Evolutionary conservation across 2,888 invertebrate genomes (phyloP).

Genomic region (Caenorhabditis macrosperma): DNA sequence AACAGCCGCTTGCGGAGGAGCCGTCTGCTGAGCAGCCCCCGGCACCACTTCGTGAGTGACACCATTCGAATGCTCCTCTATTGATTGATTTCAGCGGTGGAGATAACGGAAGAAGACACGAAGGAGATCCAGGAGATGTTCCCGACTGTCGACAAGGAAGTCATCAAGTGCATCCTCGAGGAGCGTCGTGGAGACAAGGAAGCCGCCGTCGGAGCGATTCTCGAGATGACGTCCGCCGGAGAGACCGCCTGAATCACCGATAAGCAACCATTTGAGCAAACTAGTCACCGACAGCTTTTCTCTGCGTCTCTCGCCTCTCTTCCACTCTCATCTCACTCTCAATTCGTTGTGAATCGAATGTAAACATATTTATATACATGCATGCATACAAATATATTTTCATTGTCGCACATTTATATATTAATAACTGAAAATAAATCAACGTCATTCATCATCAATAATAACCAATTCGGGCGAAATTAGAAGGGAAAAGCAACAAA

Average conservation of each 20-base stretch:
- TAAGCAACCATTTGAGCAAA: background rate
- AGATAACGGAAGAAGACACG: constrained; percentile 81
- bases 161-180: constrained; percentile 82
- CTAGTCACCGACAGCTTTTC: constrained; percentile 30
- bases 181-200: constrained; percentile 86
- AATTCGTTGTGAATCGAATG: background rate
- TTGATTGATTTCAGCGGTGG: constrained; percentile 40
- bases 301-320: constrained; percentile 12
- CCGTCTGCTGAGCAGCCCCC: constrained; percentile 37
- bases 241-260: constrained; percentile 10
- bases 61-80: background rate
- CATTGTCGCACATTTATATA: background rate
- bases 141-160: constrained; percentile 93
- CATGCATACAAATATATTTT: no score
- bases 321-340: background rate
- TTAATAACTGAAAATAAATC: constrained; percentile 3
- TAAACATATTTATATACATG: background rate
- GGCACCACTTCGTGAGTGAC: constrained; percentile 27
- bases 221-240: constrained; percentile 85
- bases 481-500: background rate
- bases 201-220: constrained; percentile 90
- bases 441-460: background rate
- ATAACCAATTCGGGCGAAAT: background rate
- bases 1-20: constrained; percentile 35
- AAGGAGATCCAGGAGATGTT: constrained; percentile 91